Base-by-base conservation (phyloP, 2,113 vertebrate genomes). In the Salvelinus alpinus region DNA sequence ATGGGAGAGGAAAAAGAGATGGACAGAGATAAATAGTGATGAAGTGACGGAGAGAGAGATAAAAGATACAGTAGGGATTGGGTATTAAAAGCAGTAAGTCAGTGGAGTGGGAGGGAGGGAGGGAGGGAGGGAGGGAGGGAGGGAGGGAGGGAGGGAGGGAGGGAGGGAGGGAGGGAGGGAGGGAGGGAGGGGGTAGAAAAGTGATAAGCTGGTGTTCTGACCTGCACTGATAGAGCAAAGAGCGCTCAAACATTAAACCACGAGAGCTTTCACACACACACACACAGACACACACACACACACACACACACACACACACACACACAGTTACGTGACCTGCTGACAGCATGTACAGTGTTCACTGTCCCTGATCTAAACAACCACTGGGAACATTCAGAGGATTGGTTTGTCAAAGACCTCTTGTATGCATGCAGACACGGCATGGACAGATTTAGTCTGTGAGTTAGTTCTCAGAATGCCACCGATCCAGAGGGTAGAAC, bases 201-300 rank as follows among this genome's bases (percentile, higher is more conserved):
- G 73, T 76, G 54, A 75, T 87, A 86, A 90, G 86, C 86, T 81
- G 72, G 48, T 79, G 79, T 74, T 82, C 73, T 60, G 78, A 84
- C 82, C 76, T 74, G 65, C 85, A 82, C 80, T 31, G 75, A 44
- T 44, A 44, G 38, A 70, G 76, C 76, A 78, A 77, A 84, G 80
- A 77, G 38, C 38, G 8, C 9, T 57, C 54, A 57, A 87, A 86
- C 70, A 59, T 5, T 34, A 72, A 22, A 27, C 70, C 20, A 51
- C 54, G 6, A 16, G 16, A 54, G 12, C 29, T 8, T 13, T 22
- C 11, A 65, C 73, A 77, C 69, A 51, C 59, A 79, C 22, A 74
- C 68, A 77, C 79, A 78, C n/a, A 22, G 22, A 24, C 71, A n/a
- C 27, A 79, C 0, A 24, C 24, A 24, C 24, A 24, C 24, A 24